Percentiles rank a stretch among this genome's conserved stretches.
These are phyloP conservation scores for Haemorhous mexicanus DNA, from an alignment of 2,113 vertebrate species.

Conservation along the genomic window DNA sequence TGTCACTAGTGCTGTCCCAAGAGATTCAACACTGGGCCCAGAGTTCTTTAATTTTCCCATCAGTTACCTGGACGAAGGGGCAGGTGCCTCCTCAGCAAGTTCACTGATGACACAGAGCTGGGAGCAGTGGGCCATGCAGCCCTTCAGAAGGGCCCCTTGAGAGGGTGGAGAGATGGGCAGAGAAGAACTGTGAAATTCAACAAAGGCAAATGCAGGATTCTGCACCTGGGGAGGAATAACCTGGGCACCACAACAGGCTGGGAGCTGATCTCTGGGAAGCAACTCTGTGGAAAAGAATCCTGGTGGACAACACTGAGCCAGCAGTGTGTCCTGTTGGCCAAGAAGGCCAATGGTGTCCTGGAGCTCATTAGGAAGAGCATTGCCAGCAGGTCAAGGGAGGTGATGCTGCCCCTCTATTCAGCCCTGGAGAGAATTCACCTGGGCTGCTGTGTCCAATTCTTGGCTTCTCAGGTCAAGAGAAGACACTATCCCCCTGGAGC, in stretches of 20 bases:
- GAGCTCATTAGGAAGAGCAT: accelerated
- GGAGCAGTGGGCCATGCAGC: not conserved
- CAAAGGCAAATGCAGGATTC: not conserved
- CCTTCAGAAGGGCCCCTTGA: too few species aligned
- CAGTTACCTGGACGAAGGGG: accelerated
- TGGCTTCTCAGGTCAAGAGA: not conserved
- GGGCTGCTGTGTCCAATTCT: not conserved
- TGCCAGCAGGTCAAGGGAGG: accelerated
- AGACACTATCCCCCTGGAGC: accelerated
- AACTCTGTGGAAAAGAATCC: not conserved
- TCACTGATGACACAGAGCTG: not conserved
- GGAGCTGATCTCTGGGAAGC: not conserved
- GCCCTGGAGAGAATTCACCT: too few species aligned
- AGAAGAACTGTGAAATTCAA: not conserved
- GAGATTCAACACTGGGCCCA: not conserved
- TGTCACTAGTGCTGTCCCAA: not conserved
- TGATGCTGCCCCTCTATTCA: not conserved
- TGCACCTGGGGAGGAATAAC: accelerated
- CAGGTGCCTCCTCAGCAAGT: too few species aligned
- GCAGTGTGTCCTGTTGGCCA: not conserved
- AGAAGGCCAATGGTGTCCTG: not conserved
- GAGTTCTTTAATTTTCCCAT: not conserved
- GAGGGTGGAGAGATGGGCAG: not conserved
- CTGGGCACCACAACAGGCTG: accelerated
- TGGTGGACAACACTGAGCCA: not conserved